phyloP scores from a whole-genome alignment of 2,888 invertebrate species.

The Trissoscelio sp. region DNA sequence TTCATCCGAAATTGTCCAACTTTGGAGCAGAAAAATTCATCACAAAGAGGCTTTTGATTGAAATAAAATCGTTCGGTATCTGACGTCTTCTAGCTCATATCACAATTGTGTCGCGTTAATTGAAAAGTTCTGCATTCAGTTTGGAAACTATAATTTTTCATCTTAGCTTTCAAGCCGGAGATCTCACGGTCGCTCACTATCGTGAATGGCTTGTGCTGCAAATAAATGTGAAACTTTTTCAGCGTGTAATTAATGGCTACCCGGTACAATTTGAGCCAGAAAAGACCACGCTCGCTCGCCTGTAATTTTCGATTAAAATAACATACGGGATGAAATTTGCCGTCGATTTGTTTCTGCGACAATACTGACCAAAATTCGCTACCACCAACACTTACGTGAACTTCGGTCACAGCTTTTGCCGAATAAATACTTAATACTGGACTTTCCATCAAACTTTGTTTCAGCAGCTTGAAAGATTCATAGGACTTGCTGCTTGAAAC shows the following conservation, averaged over 20 bases:
- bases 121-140: conserved; percentile 40
- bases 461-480: conserved; percentile 37
- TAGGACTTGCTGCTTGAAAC: conserved; percentile 8
- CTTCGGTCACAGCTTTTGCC: conserved; percentile 53
- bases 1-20: no score
- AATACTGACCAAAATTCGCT: conserved; percentile 57
- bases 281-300: conserved; percentile 25
- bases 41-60: not conserved
- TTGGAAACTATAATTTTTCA: conserved; percentile 50
- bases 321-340: conserved; percentile 56
- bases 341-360: conserved; percentile 54
- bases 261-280: conserved; percentile 27
- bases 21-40: no score
- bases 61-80: not conserved
- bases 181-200: conserved; percentile 42
- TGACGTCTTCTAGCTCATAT: conserved; percentile 11
- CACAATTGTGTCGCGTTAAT: conserved; percentile 25
- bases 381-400: conserved; percentile 51
- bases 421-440: conserved; percentile 57
- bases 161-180: not conserved
- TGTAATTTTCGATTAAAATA: conserved; percentile 45
- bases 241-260: conserved; percentile 46
- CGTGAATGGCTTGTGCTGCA: conserved; percentile 49
- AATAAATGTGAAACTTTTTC: conserved; percentile 55
- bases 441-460: conserved; percentile 22